Base-by-base conservation (phyloP, 2,113 vertebrate genomes). In the Rhagologus leucostigma region DNA sequence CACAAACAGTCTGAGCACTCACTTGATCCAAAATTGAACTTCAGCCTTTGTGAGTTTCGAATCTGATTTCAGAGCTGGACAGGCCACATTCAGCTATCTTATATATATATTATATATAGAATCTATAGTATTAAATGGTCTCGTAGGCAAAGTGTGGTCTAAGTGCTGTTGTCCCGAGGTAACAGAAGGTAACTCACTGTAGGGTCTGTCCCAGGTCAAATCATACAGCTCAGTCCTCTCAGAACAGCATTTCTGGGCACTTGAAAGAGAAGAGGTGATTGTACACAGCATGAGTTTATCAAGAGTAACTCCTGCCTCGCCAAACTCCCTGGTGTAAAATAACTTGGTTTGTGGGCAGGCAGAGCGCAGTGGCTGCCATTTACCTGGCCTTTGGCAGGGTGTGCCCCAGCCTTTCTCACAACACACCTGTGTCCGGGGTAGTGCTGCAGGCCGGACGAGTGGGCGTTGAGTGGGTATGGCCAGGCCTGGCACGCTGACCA, bases 361-460 rank as follows among this genome's bases (percentile, higher is more conserved):
- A 14, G 46, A 68, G 39, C 32, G 27, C 32, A 29, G 24, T 6
- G 22, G 39, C n/a, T 84, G n/a, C 39, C 3, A 4, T 7, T 42
- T 10, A n/a, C 18, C 24, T 69, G 35, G 16, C 19, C 24, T n/a
- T 42, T 4, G 74, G n/a, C 44, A 30, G 60, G 27, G 18, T 2
- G 4, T 44, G 46, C 5, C 7, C 19, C 26, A 12, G 22, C 33
- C 19, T 35, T 62, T 35, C 57, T 63, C 44, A 10, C 13, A 27
- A 1, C 26, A 21, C 24, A 0, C 1, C 4, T 19, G 6, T 30
- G 13, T 19, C 6, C 27, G 5, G 10, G 23, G 11, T 11, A 11
- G 5, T 3, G 53, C 50, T 50, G 33, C 24, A 18, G 19, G 39
- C 42, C 35, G 55, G 13, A 1, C 13, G 11, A 7, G n/a, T 16